Base-by-base conservation (phyloP, 2,888 invertebrate genomes). In the Ochropleura leucogaster region DNA sequence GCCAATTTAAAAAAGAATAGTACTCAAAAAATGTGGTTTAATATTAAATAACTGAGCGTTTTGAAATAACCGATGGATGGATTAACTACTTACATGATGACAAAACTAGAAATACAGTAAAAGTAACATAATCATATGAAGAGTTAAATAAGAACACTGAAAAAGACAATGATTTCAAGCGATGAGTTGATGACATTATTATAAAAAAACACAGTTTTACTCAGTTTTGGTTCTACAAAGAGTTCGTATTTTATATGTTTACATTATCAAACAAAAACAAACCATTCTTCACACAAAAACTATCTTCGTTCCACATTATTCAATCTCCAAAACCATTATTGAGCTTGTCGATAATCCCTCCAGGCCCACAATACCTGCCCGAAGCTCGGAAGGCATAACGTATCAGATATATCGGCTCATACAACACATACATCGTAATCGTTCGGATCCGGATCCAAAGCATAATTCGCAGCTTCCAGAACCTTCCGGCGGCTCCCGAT, bases 381-480 rank as follows among this genome's bases (percentile, higher is more conserved):
- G 77, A n/a, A 72, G 40, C 67, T 65, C 77, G 77, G 79, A 79
- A 75, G 68, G 66, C 63, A 72, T 75, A 68, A 81, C 76, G 46
- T 74, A 78, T 82, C 83, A 78, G 83, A 79, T 85, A 85, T 81
- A 85, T 80, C 79, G 77, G 68, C 68, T 67, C 71, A 53, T 75
- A 66, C 75, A 80, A 74, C 83, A 82, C 86, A 87, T 79, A 79
- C 72, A 82, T 74, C 71, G 79, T 77, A 82, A 82, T 78, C 86
- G 73, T 51, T 77, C 16, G 49, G 67, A 40, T 62, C 64, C 77
- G 87, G 87, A 87, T 79, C 67, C 73, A 60, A 67, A 74, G 69
- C 88, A 87, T 87, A 87, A 87, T 87, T 87, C 88, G 88, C 79
- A 76, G 85, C 84, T 85, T 87, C 86, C 87, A 79, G 73, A 55